These are phyloP conservation scores for Protonibea diacanthus DNA, from an alignment of 2,797 vertebrate genomes.

Conservation along the genomic window DNA sequence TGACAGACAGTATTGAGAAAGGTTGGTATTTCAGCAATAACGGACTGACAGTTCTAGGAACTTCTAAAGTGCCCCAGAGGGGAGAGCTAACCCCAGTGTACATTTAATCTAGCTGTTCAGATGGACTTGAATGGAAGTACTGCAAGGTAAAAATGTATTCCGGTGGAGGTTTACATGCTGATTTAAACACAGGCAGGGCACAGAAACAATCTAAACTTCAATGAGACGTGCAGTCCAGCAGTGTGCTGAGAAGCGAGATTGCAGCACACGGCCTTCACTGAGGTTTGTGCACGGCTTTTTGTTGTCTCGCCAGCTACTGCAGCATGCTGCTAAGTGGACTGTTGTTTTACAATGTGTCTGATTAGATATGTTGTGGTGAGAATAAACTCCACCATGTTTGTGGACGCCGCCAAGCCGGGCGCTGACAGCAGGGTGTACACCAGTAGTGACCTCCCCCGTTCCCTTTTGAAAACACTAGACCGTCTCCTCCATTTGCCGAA, in stretches of 20 bases:
- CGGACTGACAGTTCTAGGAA: slow-evolving; percentile 45
- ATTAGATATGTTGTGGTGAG: slow-evolving; percentile 23
- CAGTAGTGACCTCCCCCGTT: slow-evolving; percentile 16
- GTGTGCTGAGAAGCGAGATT: slow-evolving; percentile 2
- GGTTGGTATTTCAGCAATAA: slow-evolving; percentile 43
- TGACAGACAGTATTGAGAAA: slow-evolving; percentile 41
- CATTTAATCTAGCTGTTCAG: slow-evolving; percentile 25
- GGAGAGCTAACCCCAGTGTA: slow-evolving; percentile 36
- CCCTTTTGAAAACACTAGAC: slow-evolving; percentile 12
- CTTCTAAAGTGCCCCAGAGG: slow-evolving; percentile 31
- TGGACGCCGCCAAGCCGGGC: neutral
- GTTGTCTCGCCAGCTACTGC: slow-evolving; percentile 22
- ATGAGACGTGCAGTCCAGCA: neutral
- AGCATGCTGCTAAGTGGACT: slow-evolving; percentile 18
- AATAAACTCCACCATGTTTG: slow-evolving; percentile 15
- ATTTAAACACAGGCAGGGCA: neutral
- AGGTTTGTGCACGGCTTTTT: slow-evolving; percentile 20
- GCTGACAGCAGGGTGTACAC: slow-evolving; percentile 19
- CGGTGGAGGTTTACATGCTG: neutral
- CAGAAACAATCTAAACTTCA: neutral
- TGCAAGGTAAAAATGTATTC: slow-evolving; percentile 11
- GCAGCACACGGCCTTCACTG: neutral
- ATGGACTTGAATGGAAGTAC: slow-evolving; percentile 10
- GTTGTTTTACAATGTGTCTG: slow-evolving; percentile 31
- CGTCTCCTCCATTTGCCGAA: slow-evolving; percentile 10